Percentiles rank a stretch among this genome's conserved stretches.
These are phyloP conservation scores for Philypnodon macrostomus DNA, from an alignment of 2,797 vertebrate species.

Conservation along the genomic window DNA sequence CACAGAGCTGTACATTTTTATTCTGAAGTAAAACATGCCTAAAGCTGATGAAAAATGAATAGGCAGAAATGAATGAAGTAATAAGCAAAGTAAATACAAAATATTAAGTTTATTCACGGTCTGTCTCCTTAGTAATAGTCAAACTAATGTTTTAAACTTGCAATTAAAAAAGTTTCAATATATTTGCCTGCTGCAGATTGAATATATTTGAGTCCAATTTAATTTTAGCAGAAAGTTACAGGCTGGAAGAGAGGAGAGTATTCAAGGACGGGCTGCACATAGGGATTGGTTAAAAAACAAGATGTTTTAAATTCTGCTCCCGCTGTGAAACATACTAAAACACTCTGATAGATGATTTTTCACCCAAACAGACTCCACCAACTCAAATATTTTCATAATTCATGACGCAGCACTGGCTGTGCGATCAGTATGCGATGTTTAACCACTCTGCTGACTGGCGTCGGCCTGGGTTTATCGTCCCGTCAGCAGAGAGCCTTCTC, in stretches of 20 bases:
- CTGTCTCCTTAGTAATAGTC: background rate
- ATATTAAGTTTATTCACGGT: background rate
- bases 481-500: slow-evolving; percentile 45
- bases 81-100: no score
- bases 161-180: slow-evolving; percentile 6
- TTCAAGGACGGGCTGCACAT: slow-evolving; percentile 20
- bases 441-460: slow-evolving; percentile 54
- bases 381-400: slow-evolving; percentile 55
- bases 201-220: slow-evolving; percentile 11
- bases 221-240: slow-evolving; percentile 4
- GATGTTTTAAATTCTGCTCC: slow-evolving; percentile 29
- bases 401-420: slow-evolving; percentile 34
- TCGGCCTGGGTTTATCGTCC: slow-evolving; percentile 53
- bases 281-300: slow-evolving; percentile 21
- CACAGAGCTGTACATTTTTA: no score
- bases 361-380: slow-evolving; percentile 28
- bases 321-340: slow-evolving; percentile 20
- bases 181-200: background rate
- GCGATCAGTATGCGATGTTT: slow-evolving; percentile 47
- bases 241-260: slow-evolving; percentile 5
- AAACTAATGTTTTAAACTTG: background rate
- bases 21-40: no score
- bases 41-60: no score
- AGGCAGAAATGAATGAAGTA: no score
- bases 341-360: slow-evolving; percentile 19